These are phyloP conservation scores for Leiothrix lutea DNA, from an alignment of 2,113 vertebrate genomes.

Conservation along the genomic window DNA sequence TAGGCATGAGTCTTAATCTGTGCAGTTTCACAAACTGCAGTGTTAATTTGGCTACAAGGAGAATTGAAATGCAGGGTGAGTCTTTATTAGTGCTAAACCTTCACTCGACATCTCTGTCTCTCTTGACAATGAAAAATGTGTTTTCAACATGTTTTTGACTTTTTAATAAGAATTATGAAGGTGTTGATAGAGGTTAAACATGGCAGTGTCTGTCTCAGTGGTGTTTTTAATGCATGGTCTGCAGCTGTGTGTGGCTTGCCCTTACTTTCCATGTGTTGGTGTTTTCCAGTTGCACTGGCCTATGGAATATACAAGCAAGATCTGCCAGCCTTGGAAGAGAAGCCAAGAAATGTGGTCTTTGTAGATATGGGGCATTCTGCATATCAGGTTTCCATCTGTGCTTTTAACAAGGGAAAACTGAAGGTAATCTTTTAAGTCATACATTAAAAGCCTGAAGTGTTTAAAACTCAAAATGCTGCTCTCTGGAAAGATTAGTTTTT, in stretches of 20 bases:
- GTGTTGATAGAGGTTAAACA: not conserved
- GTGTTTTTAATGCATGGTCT: not conserved
- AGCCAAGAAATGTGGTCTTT: slow-evolving; percentile 92
- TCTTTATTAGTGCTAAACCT: not conserved
- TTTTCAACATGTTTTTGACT: not conserved
- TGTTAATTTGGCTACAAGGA: not conserved
- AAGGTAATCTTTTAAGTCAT: slow-evolving; percentile 75
- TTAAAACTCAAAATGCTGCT: not conserved
- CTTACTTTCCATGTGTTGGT: not conserved
- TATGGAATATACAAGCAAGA: slow-evolving; percentile 99
- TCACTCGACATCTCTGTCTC: not conserved
- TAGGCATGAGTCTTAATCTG: not conserved
- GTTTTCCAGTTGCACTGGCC: slow-evolving; percentile 87
- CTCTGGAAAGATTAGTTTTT: not conserved
- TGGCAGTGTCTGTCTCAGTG: not conserved
- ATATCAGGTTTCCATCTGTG: slow-evolving; percentile 89
- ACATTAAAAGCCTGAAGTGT: not conserved
- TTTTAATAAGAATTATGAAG: not conserved
- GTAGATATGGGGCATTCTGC: slow-evolving; percentile 95
- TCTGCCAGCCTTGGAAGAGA: slow-evolving; percentile 88
- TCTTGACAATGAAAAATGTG: not conserved
- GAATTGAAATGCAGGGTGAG: not conserved
- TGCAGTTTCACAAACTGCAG: not conserved
- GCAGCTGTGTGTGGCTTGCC: not conserved
- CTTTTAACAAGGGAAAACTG: slow-evolving; percentile 97